These are phyloP conservation scores for Blastomussa wellsi DNA, from an alignment of 92 coral and sea anemone genomes.

Conservation along the genomic window DNA sequence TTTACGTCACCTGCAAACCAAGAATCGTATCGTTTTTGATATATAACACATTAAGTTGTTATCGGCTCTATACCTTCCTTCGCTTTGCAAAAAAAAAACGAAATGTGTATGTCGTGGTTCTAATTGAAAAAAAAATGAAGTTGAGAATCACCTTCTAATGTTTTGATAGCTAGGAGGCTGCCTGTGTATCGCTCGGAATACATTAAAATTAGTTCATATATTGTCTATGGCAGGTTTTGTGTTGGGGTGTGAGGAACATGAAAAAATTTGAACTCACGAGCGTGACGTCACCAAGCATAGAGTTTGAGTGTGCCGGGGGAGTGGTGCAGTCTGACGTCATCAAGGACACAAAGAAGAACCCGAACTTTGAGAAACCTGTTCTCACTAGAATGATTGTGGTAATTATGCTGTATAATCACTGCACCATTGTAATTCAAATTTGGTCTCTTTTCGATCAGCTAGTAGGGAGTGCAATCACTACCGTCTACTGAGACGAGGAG, in stretches of 20 bases:
- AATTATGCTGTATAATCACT: slow-evolving; percentile 3
- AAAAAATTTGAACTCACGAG: slow-evolving; percentile 89
- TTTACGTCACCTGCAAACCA: too few species aligned
- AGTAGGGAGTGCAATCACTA: too few species aligned
- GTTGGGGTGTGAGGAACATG: slow-evolving; percentile 99
- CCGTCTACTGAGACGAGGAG: too few species aligned
- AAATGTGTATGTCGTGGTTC: neutral
- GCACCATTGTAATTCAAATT: too few species aligned
- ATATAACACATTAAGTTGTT: too few species aligned
- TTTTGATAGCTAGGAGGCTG: neutral
- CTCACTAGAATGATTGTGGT: slow-evolving; percentile 86
- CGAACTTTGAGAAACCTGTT: slow-evolving; percentile 91
- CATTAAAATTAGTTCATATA: neutral
- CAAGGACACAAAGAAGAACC: slow-evolving; percentile 84
- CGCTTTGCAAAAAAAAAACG: neutral
- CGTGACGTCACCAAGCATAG: slow-evolving; percentile 95
- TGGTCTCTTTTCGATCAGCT: too few species aligned
- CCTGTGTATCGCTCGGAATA: neutral
- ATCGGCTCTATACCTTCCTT: too few species aligned
- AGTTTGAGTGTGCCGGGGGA: slow-evolving; percentile 88
- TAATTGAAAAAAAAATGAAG: neutral
- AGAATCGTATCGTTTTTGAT: too few species aligned
- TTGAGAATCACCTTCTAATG: neutral
- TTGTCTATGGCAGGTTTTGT: slow-evolving; percentile 66
- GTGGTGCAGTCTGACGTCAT: slow-evolving; percentile 75